These are phyloP conservation scores for Pammene aurita DNA, from an alignment of 2,888 invertebrate genomes.

Conservation along the genomic window DNA sequence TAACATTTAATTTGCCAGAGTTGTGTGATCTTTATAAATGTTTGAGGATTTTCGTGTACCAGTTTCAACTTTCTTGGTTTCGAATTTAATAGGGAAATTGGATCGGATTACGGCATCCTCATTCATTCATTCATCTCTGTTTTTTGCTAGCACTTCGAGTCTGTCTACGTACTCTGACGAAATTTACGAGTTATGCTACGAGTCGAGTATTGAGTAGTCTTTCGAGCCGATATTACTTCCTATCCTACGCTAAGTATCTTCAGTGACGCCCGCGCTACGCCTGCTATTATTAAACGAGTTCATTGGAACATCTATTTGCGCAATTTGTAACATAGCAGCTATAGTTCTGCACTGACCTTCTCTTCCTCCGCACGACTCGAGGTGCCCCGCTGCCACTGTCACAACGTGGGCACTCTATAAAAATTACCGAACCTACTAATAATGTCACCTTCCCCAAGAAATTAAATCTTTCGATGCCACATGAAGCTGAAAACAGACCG, in stretches of 20 bases:
- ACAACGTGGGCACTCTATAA: conserved; percentile 27
- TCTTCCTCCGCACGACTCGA: conserved; percentile 55
- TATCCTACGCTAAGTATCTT: conserved; percentile 50
- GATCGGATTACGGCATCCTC: conserved; percentile 24
- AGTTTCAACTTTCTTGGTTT: neutral
- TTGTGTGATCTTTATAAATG: neutral
- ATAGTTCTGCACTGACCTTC: conserved; percentile 77
- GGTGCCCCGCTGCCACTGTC: conserved; percentile 43
- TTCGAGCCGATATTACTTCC: conserved; percentile 33
- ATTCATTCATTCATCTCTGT: conserved; percentile 43
- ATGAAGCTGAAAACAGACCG: conserved; percentile 12
- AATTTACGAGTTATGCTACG: conserved; percentile 65
- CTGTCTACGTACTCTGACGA: conserved; percentile 50
- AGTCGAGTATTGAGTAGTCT: conserved; percentile 23
- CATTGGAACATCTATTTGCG: conserved; percentile 84
- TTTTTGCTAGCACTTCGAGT: conserved; percentile 58
- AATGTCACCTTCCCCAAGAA: conserved; percentile 18
- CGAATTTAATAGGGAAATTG: neutral
- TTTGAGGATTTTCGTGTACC: neutral
- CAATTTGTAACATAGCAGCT: conserved; percentile 77
- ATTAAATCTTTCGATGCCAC: conserved; percentile 9
- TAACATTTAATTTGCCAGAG: neutral
- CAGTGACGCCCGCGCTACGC: conserved; percentile 77
- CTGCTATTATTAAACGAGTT: conserved; percentile 82
- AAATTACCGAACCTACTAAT: conserved; percentile 20